Conservation (phyloP, 2,888 invertebrate species). For the Argyra leucocephala region DNA sequence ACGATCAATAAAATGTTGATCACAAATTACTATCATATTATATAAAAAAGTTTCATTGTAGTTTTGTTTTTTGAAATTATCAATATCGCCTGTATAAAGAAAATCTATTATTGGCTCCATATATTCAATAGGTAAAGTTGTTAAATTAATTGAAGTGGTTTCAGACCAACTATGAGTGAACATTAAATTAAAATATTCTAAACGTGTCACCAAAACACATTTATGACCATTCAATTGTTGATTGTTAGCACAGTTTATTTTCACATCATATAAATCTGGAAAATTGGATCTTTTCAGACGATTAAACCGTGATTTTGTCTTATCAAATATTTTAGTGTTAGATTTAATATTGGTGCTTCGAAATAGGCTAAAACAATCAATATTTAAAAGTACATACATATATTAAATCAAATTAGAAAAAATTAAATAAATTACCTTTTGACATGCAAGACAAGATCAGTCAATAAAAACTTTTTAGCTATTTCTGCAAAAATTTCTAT, state of each 20-base stretch:
- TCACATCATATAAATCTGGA: conserved; percentile 53
- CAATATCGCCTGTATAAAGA: conserved; percentile 61
- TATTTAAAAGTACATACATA: too few species aligned
- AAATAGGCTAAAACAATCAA: too few species aligned
- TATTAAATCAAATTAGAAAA: too few species aligned
- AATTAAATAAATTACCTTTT: not conserved
- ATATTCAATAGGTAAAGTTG: conserved; percentile 37
- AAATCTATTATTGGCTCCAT: conserved; percentile 62
- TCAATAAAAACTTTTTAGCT: not conserved
- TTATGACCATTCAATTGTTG: conserved; percentile 58
- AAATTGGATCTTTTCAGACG: conserved; percentile 46
- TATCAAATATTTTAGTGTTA: conserved; percentile 21
- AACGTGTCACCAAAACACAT: conserved; percentile 66
- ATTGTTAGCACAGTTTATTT: conserved; percentile 49
- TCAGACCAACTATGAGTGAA: conserved; percentile 64
- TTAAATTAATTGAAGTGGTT: conserved; percentile 33
- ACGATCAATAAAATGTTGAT: conserved; percentile 65
- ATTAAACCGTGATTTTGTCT: conserved; percentile 31
- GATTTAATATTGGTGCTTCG: conserved; percentile 10
- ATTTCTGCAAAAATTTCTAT: not conserved
- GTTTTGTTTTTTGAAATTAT: conserved; percentile 50
- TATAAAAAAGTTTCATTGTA: conserved; percentile 60
- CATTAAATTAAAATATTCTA: conserved; percentile 83
- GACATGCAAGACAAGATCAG: not conserved
- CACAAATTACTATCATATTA: conserved; percentile 66